Conservation (phyloP, 2,113 vertebrate genomes). For the Puffinus mauretanicus region DNA sequence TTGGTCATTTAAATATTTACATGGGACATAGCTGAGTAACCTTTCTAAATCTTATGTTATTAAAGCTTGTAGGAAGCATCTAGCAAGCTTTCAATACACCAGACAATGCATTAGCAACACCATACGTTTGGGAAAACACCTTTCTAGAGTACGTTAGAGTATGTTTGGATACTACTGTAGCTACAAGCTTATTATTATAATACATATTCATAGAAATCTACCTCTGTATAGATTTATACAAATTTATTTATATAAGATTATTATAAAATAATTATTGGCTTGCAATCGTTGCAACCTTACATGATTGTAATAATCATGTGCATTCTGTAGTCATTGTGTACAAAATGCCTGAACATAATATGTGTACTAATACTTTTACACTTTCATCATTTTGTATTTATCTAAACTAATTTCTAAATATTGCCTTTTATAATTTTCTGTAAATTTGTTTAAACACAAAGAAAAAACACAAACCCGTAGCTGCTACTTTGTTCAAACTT, state of each 20-base stretch:
- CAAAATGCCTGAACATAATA: neutral
- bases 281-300: neutral
- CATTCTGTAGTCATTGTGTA: neutral
- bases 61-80: neutral
- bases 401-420: conserved; percentile 63
- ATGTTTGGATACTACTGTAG: neutral
- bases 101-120: neutral
- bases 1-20: neutral
- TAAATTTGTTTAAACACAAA: conserved; percentile 47
- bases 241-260: neutral
- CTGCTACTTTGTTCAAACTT: conserved; percentile 60
- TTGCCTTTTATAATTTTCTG: conserved; percentile 59
- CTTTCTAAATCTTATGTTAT: neutral
- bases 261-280: neutral
- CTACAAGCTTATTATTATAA: neutral
- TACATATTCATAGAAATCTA: neutral
- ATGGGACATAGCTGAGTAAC: neutral
- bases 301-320: neutral
- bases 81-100: neutral
- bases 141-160: neutral
- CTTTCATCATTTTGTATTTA: conserved; percentile 51
- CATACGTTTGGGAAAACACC: neutral
- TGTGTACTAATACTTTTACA: neutral
- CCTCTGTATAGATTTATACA: neutral
- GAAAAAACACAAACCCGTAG: conserved; percentile 57